Conservation (phyloP, 2,888 invertebrate species). For the Erebia aethiops region DNA sequence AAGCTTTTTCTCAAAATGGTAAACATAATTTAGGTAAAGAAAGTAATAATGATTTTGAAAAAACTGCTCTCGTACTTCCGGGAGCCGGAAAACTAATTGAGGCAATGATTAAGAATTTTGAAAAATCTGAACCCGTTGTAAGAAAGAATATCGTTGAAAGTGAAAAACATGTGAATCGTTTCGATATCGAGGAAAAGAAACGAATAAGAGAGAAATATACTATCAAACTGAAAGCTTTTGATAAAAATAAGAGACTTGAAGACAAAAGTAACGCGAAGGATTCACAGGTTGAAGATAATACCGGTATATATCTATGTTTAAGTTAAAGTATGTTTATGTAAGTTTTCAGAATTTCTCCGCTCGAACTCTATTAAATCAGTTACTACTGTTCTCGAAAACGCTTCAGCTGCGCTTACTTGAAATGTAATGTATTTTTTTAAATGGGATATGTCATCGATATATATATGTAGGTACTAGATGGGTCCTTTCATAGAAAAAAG, state of each 20-base stretch:
- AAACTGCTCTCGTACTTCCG: neutral
- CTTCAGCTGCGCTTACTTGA: no score
- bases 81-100: neutral
- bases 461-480: no score
- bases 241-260: neutral
- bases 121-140: neutral
- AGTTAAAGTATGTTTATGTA: no score
- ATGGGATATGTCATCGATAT: no score
- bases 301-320: neutral
- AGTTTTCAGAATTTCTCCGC: neutral
- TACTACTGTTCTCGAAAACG: no score
- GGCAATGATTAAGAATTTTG: neutral
- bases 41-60: neutral
- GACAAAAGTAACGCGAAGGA: constrained; percentile 39
- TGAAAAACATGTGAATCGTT: constrained; percentile 17
- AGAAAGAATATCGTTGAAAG: constrained; percentile 10
- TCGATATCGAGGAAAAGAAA: constrained; percentile 40
- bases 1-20: neutral
- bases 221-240: constrained; percentile 39
- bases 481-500: no score
- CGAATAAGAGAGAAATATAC: constrained; percentile 46
- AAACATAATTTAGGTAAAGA: neutral
- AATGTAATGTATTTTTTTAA: no score
- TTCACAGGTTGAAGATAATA: constrained; percentile 9
- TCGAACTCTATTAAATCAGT: no score